Evolutionary conservation across 2,888 invertebrate genomes (phyloP).

Genomic region (Pristionchus japonicus): DNA sequence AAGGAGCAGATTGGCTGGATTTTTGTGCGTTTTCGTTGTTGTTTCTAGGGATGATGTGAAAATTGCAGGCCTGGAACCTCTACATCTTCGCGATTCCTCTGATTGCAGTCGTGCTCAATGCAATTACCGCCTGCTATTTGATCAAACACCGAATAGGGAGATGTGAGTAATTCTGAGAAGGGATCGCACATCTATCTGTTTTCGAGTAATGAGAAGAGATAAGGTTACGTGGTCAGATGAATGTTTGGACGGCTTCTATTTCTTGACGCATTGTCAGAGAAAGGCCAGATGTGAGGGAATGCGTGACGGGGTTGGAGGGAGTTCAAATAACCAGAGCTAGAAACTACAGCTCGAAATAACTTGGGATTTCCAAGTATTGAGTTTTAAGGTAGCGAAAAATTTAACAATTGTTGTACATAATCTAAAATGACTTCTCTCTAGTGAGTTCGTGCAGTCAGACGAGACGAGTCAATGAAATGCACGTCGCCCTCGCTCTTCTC

Average conservation of each 20-base stretch:
- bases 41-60: not conserved
- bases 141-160: not conserved
- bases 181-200: not conserved
- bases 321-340: too few species aligned
- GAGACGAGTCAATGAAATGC: not conserved
- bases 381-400: too few species aligned
- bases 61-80: slow-evolving; percentile 33
- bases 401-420: not conserved
- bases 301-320: too few species aligned
- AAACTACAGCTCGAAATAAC: too few species aligned
- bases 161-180: not conserved
- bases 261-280: not conserved
- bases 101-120: slow-evolving; percentile 25
- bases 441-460: slow-evolving; percentile 1
- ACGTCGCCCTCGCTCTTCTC: not conserved
- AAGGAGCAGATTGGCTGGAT: not conserved
- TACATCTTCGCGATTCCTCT: slow-evolving; percentile 32
- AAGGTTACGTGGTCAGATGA: not conserved
- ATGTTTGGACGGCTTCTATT: not conserved
- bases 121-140: slow-evolving; percentile 19
- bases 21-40: not conserved
- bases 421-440: not conserved
- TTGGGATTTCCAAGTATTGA: too few species aligned
- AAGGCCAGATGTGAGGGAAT: not conserved
- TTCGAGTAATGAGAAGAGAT: not conserved